A percentile compares a stretch with the other conserved stretches of the same genome.
Evolutionary conservation across 1,140 invertebrate genomes (phyloP).

Genomic region (Neuroterus valhalla): DNA sequence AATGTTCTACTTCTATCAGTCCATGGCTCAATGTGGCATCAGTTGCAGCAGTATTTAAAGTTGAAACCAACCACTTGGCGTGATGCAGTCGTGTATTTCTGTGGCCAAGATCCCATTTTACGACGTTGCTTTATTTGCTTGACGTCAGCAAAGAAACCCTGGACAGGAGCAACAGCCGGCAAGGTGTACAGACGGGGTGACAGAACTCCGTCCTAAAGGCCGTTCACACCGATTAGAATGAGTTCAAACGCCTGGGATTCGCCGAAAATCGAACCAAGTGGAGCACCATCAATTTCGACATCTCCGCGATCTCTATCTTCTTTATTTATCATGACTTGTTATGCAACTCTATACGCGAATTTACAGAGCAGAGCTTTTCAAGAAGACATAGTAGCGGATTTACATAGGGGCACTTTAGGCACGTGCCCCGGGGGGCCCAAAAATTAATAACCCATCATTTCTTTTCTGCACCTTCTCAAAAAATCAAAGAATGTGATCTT

Average conservation of each 20-base stretch:
- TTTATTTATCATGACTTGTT: constrained; percentile 3
- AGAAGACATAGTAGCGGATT: not conserved
- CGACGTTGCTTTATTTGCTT: constrained; percentile 62
- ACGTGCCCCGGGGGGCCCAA: too few species aligned
- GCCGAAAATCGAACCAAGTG: constrained; percentile 25
- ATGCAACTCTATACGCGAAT: not conserved
- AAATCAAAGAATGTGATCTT: too few species aligned
- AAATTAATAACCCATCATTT: too few species aligned
- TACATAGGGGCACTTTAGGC: not conserved
- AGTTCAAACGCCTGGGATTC: constrained; percentile 54
- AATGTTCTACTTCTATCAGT: constrained; percentile 71
- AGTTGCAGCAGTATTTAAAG: constrained; percentile 59
- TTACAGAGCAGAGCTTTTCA: not conserved
- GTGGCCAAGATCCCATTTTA: constrained; percentile 62
- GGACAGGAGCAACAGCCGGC: constrained; percentile 35
- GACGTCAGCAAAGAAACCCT: constrained; percentile 62
- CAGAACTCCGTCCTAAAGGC: constrained; percentile 57
- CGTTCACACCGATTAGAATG: constrained; percentile 47
- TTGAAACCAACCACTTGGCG: constrained; percentile 57
- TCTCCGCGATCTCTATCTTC: not conserved
- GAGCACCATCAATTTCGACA: constrained; percentile 20
- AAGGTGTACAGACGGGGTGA: constrained; percentile 40
- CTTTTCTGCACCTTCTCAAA: too few species aligned
- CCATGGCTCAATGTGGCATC: constrained; percentile 53
- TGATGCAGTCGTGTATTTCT: constrained; percentile 61